Percentiles rank a stretch among this genome's conserved stretches.
Evolutionary conservation across 2,888 invertebrate genomes (phyloP).

Genomic region (Furcula furcula): DNA sequence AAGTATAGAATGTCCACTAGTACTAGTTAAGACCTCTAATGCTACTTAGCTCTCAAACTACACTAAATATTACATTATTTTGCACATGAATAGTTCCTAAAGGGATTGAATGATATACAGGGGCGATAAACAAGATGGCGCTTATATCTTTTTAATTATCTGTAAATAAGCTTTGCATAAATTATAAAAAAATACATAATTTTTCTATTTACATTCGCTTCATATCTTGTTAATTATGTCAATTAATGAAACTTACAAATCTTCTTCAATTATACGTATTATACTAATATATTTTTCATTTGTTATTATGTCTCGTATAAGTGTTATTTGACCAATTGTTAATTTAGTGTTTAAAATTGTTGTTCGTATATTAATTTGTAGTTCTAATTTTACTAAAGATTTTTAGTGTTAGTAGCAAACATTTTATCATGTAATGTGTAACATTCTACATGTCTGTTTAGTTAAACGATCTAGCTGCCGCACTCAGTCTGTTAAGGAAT

Average conservation of each 20-base stretch:
- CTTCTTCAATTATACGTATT: constrained; percentile 23
- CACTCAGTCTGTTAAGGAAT: no score
- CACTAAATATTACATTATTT: no score
- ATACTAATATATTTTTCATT: constrained; percentile 22
- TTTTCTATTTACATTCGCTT: no score
- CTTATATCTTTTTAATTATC: constrained; percentile 17
- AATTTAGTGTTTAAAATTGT: constrained; percentile 52
- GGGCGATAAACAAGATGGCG: constrained; percentile 17
- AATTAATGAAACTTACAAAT: constrained; percentile 45
- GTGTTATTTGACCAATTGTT: constrained; percentile 67
- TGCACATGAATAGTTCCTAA: constrained; percentile 58
- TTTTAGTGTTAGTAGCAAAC: background rate
- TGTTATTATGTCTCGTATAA: constrained; percentile 46
- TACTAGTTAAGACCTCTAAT: no score
- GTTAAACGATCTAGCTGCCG: no score
- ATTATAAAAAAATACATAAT: no score
- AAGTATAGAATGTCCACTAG: no score
- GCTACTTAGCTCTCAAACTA: no score
- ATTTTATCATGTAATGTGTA: no score
- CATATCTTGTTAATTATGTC: constrained; percentile 49
- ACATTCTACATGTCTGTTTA: no score
- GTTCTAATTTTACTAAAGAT: constrained; percentile 27
- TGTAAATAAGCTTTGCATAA: no score
- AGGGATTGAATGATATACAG: constrained; percentile 36
- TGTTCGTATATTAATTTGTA: constrained; percentile 52